Base-by-base conservation (phyloP, 2,113 vertebrate genomes). In the Ceuthmochares aereus region DNA sequence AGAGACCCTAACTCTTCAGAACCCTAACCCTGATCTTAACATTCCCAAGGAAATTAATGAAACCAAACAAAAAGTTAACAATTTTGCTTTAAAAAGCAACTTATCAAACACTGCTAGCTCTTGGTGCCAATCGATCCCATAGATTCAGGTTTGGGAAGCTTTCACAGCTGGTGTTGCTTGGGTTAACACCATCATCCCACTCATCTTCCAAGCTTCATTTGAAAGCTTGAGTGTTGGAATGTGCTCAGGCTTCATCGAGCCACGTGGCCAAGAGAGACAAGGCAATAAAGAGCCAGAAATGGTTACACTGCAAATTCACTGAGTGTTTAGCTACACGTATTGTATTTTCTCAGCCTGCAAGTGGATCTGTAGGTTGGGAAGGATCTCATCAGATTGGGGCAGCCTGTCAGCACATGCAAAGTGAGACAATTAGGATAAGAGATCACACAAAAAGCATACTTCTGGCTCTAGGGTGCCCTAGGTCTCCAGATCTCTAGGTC, bases 371-470 rank as follows among this genome's bases (percentile, higher is more conserved):
- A 55, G 37, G 54, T 5, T n/a, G 43, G 51, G 54, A 21, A 12
- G 56, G 68, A 32, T 36, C 37, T 52, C 62, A 3, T 1, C 9
- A 30, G 14, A 36, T 20, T 13, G n/a, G 20, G 51, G 29, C 34
- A 55, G 87, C 60, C 72, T 56, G 67, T 25, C 81, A 58, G 14
- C 34, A 34, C 42, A 79, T 72, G 73, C 30, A 59, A 2, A 6
- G 8, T 2, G 10, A 88, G 36, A 29, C 70, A 59, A 22, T 29
- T 9, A 8, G 26, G 73, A 5, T 37, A 51, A 16, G 52, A 47
- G 62, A 19, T 20, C 25, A 23, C 6, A 0, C 1, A 0, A 23
- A 27, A 40, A 45, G 7, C 18, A 7, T 2, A 66, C 3, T 6
- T 69, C 42, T 6, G 18, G 59, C 43, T 74, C 18, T 2, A 10